Evolutionary conservation across 2,113 vertebrate species (phyloP).

Genomic region (Chiloscyllium plagiosum): DNA sequence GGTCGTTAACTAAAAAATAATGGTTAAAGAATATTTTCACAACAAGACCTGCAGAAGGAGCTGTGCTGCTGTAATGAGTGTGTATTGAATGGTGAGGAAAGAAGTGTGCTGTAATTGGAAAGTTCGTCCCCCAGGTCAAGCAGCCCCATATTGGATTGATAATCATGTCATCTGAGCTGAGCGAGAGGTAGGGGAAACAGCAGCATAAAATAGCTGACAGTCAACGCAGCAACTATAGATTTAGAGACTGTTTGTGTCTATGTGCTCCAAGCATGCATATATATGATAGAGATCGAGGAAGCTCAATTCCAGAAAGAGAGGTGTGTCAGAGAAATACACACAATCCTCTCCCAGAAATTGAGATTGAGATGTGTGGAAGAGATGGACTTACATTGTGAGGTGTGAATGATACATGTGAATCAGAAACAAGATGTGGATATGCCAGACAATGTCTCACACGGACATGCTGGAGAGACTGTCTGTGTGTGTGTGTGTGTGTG

Average conservation of each 20-base stretch:
- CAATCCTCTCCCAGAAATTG: not conserved
- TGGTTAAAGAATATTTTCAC: not conserved
- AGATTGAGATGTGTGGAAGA: not conserved
- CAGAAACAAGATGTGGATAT: not conserved
- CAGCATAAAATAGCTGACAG: not conserved
- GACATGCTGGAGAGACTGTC: not conserved
- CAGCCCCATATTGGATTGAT: conserved; percentile 19
- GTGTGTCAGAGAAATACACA: not conserved
- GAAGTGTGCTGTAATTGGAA: conserved; percentile 31
- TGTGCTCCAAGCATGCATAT: not conserved
- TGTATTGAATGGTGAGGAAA: conserved; percentile 11
- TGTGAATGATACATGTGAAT: not conserved
- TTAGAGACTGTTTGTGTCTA: not conserved
- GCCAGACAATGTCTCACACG: not conserved
- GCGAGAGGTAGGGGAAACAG: not conserved
- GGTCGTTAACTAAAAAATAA: conserved; percentile 19
- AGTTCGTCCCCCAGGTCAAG: conserved; percentile 9
- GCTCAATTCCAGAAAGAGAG: not conserved
- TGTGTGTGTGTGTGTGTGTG: not conserved
- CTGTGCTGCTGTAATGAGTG: conserved; percentile 23
- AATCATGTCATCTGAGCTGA: conserved; percentile 10
- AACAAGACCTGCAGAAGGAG: not conserved
- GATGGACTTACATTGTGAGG: not conserved
- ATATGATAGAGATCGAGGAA: not conserved
- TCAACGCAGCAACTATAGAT: not conserved